Evolutionary conservation across 2,888 invertebrate genomes (phyloP).

Genomic region (Trissolcus brochymenae): DNA sequence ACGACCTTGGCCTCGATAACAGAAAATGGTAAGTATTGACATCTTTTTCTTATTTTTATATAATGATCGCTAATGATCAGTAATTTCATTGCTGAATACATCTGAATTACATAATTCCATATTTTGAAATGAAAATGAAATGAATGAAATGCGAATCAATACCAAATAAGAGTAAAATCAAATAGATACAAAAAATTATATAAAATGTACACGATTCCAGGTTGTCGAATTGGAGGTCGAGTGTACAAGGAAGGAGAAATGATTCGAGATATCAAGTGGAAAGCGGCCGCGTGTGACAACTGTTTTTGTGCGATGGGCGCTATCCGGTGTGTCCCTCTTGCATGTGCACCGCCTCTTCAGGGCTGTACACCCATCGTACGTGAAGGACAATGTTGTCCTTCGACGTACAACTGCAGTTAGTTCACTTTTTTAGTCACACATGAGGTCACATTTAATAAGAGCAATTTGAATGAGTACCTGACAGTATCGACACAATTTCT

Average conservation of each 20-base stretch:
- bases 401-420: constrained; percentile 88
- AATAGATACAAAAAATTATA: background rate
- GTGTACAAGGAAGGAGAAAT: constrained; percentile 85
- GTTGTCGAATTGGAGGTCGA: constrained; percentile 81
- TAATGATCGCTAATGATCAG: background rate
- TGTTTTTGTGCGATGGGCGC: constrained; percentile 88
- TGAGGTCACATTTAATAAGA: constrained; percentile 17
- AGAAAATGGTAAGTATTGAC: constrained; percentile 65
- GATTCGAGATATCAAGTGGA: constrained; percentile 78
- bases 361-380: constrained; percentile 87
- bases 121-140: too few relatives aligned
- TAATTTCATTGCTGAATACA: too few relatives aligned
- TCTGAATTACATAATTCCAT: too few relatives aligned
- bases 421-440: constrained; percentile 60
- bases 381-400: constrained; percentile 89
- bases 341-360: constrained; percentile 85
- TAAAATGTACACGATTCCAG: constrained; percentile 70
- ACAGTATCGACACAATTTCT: background rate
- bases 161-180: too few relatives aligned
- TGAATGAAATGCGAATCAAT: too few relatives aligned
- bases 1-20: constrained; percentile 64
- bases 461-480: background rate
- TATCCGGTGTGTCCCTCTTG: constrained; percentile 85
- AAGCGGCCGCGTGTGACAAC: constrained; percentile 82
- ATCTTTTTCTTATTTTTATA: background rate